These are phyloP conservation scores for Piscicola geometra DNA, from an alignment of 2,888 invertebrate species.

Conservation along the genomic window DNA sequence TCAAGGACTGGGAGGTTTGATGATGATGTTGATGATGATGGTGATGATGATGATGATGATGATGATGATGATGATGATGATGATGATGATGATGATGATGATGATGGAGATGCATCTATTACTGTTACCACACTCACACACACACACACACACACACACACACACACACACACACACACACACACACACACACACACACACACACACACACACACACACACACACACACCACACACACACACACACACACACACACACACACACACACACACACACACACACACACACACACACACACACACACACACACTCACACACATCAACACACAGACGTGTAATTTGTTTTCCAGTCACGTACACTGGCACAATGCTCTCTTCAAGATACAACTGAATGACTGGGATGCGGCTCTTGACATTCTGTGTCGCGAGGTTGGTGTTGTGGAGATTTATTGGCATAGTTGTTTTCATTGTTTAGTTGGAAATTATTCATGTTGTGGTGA, in stretches of 20 bases:
- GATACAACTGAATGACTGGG: neutral
- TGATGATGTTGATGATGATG: slow-evolving; percentile 26
- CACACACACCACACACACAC: too few species aligned
- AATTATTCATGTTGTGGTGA: too few species aligned
- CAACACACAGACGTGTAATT: neutral
- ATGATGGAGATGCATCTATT: slow-evolving; percentile 8
- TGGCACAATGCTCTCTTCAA: neutral
- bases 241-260: too few species aligned
- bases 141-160: too few species aligned
- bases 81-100: slow-evolving; percentile 28
- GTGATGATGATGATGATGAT: slow-evolving; percentile 59
- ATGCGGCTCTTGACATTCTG: neutral
- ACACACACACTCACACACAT: too few species aligned
- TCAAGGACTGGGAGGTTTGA: neutral
- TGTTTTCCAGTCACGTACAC: neutral
- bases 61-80: slow-evolving; percentile 58
- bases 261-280: too few species aligned
- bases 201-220: too few species aligned
- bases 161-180: too few species aligned
- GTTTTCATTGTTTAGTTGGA: neutral
- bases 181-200: too few species aligned
- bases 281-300: too few species aligned
- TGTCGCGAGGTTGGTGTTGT: neutral
- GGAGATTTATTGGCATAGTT: neutral
- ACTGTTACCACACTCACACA: too few species aligned